A percentile compares a stretch with the other conserved stretches of the same genome.
phyloP scores from a whole-genome alignment of 2,888 invertebrate species.

The Mesodorylaimus sp. region DNA sequence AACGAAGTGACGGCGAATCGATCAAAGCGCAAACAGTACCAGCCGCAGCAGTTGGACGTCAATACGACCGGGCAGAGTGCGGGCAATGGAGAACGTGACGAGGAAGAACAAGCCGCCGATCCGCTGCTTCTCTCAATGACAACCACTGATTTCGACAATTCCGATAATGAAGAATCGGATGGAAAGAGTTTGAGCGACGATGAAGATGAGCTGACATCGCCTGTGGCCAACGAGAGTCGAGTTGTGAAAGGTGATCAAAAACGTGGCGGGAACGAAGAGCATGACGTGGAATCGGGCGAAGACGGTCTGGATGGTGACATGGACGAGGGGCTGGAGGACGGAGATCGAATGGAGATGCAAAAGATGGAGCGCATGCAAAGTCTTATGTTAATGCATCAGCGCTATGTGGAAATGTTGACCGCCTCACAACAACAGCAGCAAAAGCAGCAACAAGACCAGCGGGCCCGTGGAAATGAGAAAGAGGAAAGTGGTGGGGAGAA shows the following conservation, averaged over 20 bases:
- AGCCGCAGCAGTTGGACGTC: slow-evolving; percentile 62
- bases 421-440: slow-evolving; percentile 6
- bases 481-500: no score
- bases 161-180: slow-evolving; percentile 46
- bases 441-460: slow-evolving; percentile 3
- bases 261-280: not conserved
- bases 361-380: not conserved
- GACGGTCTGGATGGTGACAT: not conserved
- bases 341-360: not conserved
- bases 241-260: not conserved
- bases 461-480: slow-evolving; percentile 4
- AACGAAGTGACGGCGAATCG: slow-evolving; percentile 32
- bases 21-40: slow-evolving; percentile 73
- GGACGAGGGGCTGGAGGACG: not conserved
- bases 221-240: not conserved
- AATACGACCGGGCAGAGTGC: slow-evolving; percentile 17
- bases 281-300: not conserved
- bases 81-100: slow-evolving; percentile 39
- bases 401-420: not conserved
- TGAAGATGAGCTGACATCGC: not conserved
- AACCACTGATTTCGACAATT: not conserved
- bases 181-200: slow-evolving; percentile 12
- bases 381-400: not conserved
- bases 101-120: slow-evolving; percentile 34
- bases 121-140: not conserved